Base-by-base conservation (phyloP, 2,888 invertebrate genomes). In the Hypena proboscidalis region DNA sequence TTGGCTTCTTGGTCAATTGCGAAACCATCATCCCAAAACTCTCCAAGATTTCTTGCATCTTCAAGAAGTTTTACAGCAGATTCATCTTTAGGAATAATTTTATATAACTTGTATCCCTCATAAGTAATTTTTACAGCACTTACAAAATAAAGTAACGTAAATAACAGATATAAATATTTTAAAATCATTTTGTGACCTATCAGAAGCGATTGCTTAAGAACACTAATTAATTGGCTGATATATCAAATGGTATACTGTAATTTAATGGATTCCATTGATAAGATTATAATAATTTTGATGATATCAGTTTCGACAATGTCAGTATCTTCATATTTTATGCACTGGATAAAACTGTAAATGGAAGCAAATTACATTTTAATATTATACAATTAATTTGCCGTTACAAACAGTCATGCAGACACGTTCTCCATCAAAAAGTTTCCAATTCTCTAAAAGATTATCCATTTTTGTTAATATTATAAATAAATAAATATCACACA, bases 51-150 rank as follows among this genome's bases (percentile, higher is more conserved):
- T 84, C 90, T 83, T 21, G 93, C 55, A 6, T 80, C 58, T 54
- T 83, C 73, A 4, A 94, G 64, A 9, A 82, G 65, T n/a, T 77
- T 67, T 29, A 94, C 67, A 38, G 94, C 91, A 6, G 81, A 72
- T 2, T 77, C 64, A 9, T 80, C 86, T 44, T 80, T 77, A 0
- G 94, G 93, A 1, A 77, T 72, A 1, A 93, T 76, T 64, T 92
- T 87, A 54, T 91, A 94, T 2, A 94, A 90, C 56, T 91, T 92
- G 56, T 93, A 93, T 10, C 93, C 92, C 41, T 93, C 87, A 60
- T 92, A 94, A 27, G 74, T 77, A 53, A 58, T 74, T 6, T 43
- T 47, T 9, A 47, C 38, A 2, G 68, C 69, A 42, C 37, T 50
- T 1, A 48, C 54, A 21, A 45, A n/a, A 6, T 51, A 39, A 17